phyloP scores from a whole-genome alignment of 2,797 vertebrate genomes.

The Caiman crocodilus region DNA sequence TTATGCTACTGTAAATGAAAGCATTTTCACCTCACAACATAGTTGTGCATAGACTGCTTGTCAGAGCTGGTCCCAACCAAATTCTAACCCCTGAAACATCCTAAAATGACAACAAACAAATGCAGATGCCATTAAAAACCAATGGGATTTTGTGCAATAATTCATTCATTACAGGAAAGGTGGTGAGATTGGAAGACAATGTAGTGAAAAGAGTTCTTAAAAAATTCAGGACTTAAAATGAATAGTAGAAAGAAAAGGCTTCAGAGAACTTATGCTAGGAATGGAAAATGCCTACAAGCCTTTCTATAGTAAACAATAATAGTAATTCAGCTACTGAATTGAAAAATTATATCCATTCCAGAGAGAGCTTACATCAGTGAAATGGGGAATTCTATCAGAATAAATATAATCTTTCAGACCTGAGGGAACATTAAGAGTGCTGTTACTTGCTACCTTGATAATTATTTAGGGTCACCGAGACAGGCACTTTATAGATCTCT shows the following conservation, averaged over 20 bases:
- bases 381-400: neutral
- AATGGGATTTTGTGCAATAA: neutral
- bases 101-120: neutral
- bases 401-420: neutral
- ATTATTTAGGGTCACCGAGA: neutral
- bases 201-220: neutral
- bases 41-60: neutral
- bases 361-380: neutral
- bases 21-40: neutral
- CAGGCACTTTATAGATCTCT: fast-evolving
- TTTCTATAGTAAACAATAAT: conserved; percentile 5
- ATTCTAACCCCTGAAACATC: fast-evolving
- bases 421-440: neutral
- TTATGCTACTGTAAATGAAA: neutral
- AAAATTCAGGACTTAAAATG: neutral
- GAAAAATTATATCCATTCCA: neutral
- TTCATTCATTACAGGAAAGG: neutral
- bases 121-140: neutral
- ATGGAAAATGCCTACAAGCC: neutral
- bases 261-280: neutral
- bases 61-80: neutral
- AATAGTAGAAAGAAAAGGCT: neutral
- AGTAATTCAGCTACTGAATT: neutral
- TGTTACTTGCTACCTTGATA: fast-evolving
- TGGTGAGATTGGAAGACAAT: neutral